A percentile compares a stretch with the other conserved stretches of the same genome.
Conservation (phyloP, 2,888 invertebrate genomes). For the Didymodactylos carnosus region DNA sequence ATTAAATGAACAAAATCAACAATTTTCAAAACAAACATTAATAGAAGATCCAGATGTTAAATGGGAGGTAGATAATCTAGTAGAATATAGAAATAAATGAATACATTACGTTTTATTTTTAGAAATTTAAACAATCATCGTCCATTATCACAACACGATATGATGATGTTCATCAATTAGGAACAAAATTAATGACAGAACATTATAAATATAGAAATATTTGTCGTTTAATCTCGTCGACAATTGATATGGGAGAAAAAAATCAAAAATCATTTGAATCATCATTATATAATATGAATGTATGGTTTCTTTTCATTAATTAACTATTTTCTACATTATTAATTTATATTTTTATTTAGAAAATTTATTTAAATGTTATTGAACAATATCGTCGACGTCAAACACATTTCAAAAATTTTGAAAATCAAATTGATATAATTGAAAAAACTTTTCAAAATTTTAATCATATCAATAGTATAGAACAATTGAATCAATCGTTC, state of each 20-base stretch:
- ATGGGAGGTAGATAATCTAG: not conserved
- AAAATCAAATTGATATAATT: not conserved
- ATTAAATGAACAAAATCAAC: not conserved
- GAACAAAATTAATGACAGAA: not conserved
- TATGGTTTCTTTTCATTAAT: not conserved
- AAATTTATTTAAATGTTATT: not conserved
- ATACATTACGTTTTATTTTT: not conserved
- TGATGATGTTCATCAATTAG: not conserved
- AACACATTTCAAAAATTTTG: not conserved
- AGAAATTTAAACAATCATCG: not conserved
- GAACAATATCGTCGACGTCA: not conserved
- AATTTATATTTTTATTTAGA: not conserved
- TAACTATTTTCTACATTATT: no score
- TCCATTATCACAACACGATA: not conserved
- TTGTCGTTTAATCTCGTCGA: not conserved
- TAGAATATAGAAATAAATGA: no score
- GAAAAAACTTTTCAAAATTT: not conserved
- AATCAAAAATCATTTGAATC: not conserved
- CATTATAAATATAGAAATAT: not conserved
- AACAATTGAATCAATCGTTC: not conserved
- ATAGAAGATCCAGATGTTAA: not conserved
- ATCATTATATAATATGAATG: not conserved
- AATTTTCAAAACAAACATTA: no score
- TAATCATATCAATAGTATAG: not conserved
- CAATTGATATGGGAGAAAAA: not conserved